Evolutionary conservation across 2,797 vertebrate genomes (phyloP).

Genomic region (Eleutherodactylus coqui): DNA sequence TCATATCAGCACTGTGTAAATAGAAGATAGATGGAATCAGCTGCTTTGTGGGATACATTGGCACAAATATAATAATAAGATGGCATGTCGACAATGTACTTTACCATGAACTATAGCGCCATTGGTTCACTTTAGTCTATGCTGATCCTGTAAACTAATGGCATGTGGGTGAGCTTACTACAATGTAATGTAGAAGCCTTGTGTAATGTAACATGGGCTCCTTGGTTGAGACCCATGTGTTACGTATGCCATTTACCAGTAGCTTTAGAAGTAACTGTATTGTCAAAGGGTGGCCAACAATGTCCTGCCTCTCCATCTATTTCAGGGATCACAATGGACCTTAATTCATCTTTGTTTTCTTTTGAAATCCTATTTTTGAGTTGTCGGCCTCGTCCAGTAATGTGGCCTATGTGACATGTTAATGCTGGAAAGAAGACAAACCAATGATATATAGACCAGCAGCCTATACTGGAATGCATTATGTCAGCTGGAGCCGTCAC

Average conservation of each 20-base stretch:
- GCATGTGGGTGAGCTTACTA: background rate
- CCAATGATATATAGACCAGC: background rate
- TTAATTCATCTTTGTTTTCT: constrained; percentile 37
- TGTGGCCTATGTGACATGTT: constrained; percentile 39
- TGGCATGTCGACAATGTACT: background rate
- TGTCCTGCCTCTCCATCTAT: background rate
- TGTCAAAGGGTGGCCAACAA: background rate
- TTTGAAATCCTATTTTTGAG: constrained; percentile 39
- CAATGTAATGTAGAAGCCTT: background rate
- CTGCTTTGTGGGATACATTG: background rate
- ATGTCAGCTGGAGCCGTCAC: background rate
- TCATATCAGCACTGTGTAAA: background rate
- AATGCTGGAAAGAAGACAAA: constrained; percentile 32
- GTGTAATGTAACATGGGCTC: background rate
- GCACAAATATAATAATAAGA: background rate
- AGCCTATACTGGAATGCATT: background rate
- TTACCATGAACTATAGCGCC: background rate
- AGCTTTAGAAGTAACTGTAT: background rate
- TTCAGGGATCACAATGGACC: background rate
- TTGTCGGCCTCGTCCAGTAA: constrained; percentile 1
- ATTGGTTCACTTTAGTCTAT: background rate
- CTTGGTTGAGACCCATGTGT: background rate
- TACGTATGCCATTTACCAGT: background rate
- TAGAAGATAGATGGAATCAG: background rate
- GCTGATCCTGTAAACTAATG: background rate